Base-by-base conservation (phyloP, 2,113 vertebrate species). In the Tragelaphus buxtoni region DNA sequence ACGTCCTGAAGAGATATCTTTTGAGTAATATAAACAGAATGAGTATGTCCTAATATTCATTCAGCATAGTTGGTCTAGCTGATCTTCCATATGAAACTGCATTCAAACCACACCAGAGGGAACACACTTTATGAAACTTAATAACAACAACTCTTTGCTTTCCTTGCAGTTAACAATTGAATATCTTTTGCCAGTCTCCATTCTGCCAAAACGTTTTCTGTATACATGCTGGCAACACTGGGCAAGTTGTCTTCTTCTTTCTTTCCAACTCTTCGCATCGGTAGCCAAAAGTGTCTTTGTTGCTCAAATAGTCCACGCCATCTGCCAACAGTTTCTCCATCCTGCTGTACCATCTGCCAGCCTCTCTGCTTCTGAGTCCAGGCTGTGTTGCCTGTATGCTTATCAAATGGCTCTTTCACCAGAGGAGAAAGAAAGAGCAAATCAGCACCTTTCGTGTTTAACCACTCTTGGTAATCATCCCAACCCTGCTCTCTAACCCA, bases 281-380 rank as follows among this genome's bases (percentile, higher is more conserved):
- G 85, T 95, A 95, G 97, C 97, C 98, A 98, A 97, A 93, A 97
- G 94, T 89, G 85, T 94, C 96, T 98, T 95, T 97, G 97, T 96
- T 96, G 97, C 97, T 98, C 96, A 97, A 97, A 97, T 85, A 97
- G 93, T 91, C 97, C 96, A 92, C 18, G 24, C 97, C 97, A 97
- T 82, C 95, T 97, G 96, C 96, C 95, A 97, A 86, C 90, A 91
- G 69, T 92, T 90, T 65, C 91, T 93, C 97, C 86, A 93, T 49
- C 97, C 95, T 96, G 96, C 18, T 60, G 0, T 14, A 74, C 96
- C 96, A 90, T 51, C 89, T 97, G 98, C 86, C 82, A 55, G 47
- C 14, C 80, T 82, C 55, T 24, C 11, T 72, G 97, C 63, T 86
- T 85, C 95, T 4, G 83, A 89, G 94, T 82, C 94, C 94, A 72